A percentile compares a stretch with the other conserved stretches of the same genome.
Conservation (phyloP, 2,113 vertebrate genomes). For the Bettongia penicillata region DNA sequence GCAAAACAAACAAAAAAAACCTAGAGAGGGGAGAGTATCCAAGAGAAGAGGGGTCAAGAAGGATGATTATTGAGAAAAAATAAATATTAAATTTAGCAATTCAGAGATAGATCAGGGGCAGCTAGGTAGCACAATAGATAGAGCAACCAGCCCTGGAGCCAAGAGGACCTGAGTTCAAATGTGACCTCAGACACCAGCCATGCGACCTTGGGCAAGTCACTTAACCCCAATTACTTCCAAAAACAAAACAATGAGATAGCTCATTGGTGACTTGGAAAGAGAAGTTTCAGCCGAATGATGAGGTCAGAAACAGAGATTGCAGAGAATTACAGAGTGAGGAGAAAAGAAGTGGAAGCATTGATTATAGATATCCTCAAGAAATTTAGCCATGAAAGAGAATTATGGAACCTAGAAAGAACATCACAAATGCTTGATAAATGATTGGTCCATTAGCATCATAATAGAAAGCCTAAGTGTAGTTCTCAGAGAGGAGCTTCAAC, state of each 20-base stretch:
- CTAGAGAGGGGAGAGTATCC: not conserved
- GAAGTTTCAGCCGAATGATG: not conserved
- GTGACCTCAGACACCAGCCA: not conserved
- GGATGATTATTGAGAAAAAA: not conserved
- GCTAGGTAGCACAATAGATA: not conserved
- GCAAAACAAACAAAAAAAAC: no score
- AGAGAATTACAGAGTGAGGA: not conserved
- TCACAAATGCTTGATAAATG: not conserved
- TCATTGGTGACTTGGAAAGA: not conserved
- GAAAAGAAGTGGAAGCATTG: not conserved
- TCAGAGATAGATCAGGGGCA: not conserved
- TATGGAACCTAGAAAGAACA: not conserved
- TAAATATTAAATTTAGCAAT: not conserved
- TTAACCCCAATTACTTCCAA: no score
- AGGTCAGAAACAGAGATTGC: not conserved
- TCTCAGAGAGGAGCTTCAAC: not conserved
- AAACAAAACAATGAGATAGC: not conserved
- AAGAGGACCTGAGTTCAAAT: no score
- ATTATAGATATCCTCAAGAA: not conserved
- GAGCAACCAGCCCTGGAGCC: not conserved
- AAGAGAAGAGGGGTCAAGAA: not conserved
- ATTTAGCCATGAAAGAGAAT: not conserved
- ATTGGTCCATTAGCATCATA: not conserved
- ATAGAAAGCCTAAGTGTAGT: not conserved
- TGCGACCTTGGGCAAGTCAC: not conserved